Evolutionary conservation across 1,140 invertebrate species (phyloP).

Genomic region (Pectinophora gossypiella): DNA sequence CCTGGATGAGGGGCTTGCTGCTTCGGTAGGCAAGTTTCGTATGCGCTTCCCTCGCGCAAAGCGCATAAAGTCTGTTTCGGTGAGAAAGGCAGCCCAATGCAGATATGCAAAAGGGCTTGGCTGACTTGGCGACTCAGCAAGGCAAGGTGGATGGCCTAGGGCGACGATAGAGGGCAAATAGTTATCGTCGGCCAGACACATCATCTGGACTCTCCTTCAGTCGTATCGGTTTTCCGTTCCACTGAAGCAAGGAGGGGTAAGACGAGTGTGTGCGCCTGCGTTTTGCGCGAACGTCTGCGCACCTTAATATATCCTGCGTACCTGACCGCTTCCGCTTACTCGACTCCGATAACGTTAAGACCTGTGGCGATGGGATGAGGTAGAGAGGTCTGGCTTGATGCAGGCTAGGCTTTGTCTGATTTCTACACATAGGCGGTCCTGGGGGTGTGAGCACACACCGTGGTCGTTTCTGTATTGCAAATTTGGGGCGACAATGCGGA

Average conservation of each 20-base stretch:
- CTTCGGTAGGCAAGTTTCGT: too few relatives aligned
- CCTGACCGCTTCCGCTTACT: slow-evolving; percentile 15
- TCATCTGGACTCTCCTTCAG: slow-evolving; percentile 11
- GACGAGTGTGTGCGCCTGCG: slow-evolving; percentile 17
- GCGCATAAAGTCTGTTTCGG: background rate
- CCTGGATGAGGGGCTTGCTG: too few relatives aligned
- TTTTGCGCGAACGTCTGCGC: slow-evolving; percentile 15
- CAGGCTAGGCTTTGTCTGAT: slow-evolving; percentile 25
- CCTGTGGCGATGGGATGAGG: slow-evolving; percentile 21
- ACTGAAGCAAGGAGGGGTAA: slow-evolving; percentile 9
- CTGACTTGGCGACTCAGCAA: background rate
- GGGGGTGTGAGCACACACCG: slow-evolving; percentile 9
- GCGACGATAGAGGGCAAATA: slow-evolving; percentile 12
- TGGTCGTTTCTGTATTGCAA: slow-evolving; percentile 17
- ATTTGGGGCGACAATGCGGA: slow-evolving; percentile 10
- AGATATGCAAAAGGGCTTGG: background rate
- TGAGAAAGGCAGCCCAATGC: background rate
- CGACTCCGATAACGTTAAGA: slow-evolving; percentile 18
- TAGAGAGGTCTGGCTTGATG: slow-evolving; percentile 27
- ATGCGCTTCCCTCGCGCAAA: too few relatives aligned
- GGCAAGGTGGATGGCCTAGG: slow-evolving; percentile 6
- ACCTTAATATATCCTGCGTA: slow-evolving; percentile 20
- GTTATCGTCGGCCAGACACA: slow-evolving; percentile 18
- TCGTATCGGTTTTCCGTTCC: slow-evolving; percentile 11
- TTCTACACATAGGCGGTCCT: slow-evolving; percentile 15